A percentile compares a stretch with the other conserved stretches of the same genome.
Conservation (phyloP, 2,888 invertebrate species). For the Tiliacea aurago region DNA sequence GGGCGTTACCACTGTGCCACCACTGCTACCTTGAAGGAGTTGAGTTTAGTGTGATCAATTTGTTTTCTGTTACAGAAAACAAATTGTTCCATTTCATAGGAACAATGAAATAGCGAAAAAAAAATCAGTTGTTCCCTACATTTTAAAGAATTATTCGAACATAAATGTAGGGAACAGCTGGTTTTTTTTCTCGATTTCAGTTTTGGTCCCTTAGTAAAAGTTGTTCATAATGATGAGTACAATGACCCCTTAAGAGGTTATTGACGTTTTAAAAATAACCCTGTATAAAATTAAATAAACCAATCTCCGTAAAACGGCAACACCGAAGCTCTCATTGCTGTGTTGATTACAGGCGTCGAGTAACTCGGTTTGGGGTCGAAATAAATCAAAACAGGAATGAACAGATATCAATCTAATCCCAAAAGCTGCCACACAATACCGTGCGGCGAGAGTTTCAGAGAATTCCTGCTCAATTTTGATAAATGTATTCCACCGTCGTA, state of each 20-base stretch:
- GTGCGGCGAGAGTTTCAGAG: conserved; percentile 38
- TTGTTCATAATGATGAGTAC: too few relatives aligned
- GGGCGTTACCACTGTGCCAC: too few relatives aligned
- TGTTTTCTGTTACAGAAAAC: not conserved
- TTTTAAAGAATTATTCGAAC: too few relatives aligned
- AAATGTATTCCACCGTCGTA: conserved; percentile 39
- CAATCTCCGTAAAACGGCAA: conserved; percentile 12
- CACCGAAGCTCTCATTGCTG: conserved; percentile 4
- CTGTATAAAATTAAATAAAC: conserved; percentile 10
- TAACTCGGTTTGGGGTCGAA: conserved; percentile 32
- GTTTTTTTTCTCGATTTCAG: too few relatives aligned
- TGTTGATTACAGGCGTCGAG: conserved; percentile 51
- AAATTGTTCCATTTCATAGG: too few relatives aligned
- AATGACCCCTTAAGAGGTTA: too few relatives aligned
- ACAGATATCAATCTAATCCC: conserved; percentile 62
- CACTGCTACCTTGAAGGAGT: too few relatives aligned
- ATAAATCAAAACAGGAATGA: conserved; percentile 65
- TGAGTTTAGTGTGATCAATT: not conserved
- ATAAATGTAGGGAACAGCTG: too few relatives aligned
- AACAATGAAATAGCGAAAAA: too few relatives aligned
- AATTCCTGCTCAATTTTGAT: conserved; percentile 48
- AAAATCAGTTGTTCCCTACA: too few relatives aligned
- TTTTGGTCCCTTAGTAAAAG: too few relatives aligned
- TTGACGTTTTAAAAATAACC: too few relatives aligned
- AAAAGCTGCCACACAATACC: conserved; percentile 39